These are phyloP conservation scores for Meganola albula DNA, from an alignment of 2,888 invertebrate genomes.

Conservation along the genomic window DNA sequence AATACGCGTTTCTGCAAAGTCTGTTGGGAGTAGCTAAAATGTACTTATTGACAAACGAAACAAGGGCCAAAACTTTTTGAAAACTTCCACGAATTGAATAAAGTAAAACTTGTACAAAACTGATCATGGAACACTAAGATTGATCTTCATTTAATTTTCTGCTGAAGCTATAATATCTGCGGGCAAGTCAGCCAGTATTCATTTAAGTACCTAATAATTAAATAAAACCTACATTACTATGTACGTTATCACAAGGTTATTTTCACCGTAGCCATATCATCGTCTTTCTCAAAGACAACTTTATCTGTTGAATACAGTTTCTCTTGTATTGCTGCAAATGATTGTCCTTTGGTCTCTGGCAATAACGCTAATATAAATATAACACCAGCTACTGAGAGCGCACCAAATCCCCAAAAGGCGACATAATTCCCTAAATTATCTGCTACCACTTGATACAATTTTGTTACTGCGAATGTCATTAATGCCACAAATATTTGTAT, in stretches of 20 bases:
- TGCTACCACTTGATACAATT: constrained; percentile 75
- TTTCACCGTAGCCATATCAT: constrained; percentile 53
- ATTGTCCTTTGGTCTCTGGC: constrained; percentile 80
- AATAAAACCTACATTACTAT: too few relatives aligned
- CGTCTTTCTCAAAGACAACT: constrained; percentile 54
- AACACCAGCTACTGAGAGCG: constrained; percentile 68
- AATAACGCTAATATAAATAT: constrained; percentile 70
- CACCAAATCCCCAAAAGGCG: constrained; percentile 76
- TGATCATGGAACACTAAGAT: too few relatives aligned
- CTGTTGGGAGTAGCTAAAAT: too few relatives aligned
- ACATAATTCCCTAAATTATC: constrained; percentile 70
- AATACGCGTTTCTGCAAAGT: too few relatives aligned
- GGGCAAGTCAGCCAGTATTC: too few relatives aligned
- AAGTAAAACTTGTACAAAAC: constrained; percentile 11
- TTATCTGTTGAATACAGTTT: constrained; percentile 56
- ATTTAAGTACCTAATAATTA: too few relatives aligned
- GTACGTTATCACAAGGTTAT: constrained; percentile 41
- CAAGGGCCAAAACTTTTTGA: too few relatives aligned
- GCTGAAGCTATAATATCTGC: too few relatives aligned
- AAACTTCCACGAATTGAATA: too few relatives aligned
- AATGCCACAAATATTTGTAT: constrained; percentile 79
- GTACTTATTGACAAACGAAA: too few relatives aligned
- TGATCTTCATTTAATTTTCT: too few relatives aligned
- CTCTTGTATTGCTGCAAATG: constrained; percentile 77
- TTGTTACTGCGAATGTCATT: constrained; percentile 78